These are phyloP conservation scores for Lasioglossum calceatum DNA, from an alignment of 2,888 invertebrate species.

Conservation along the genomic window DNA sequence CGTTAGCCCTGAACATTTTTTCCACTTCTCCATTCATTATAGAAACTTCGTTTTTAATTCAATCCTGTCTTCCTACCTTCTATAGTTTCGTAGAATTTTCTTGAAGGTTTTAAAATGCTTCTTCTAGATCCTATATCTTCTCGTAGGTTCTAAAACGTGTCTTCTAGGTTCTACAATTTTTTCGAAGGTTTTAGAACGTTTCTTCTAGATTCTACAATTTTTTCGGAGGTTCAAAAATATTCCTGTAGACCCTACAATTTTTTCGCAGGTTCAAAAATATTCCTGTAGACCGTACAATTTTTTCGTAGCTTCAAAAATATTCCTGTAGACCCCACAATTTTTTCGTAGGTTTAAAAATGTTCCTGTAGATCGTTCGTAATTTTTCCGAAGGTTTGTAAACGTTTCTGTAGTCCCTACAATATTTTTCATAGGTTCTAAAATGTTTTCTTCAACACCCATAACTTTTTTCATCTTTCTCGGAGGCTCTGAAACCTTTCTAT, in stretches of 20 bases:
- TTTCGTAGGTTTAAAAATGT: not conserved
- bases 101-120: not conserved
- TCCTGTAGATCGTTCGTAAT: not conserved
- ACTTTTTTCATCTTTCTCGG: not conserved
- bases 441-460: not conserved
- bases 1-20: not conserved
- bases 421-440: not conserved
- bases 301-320: not conserved
- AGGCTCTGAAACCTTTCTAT: not conserved
- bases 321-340: not conserved
- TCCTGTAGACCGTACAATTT: not conserved
- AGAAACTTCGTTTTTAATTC: not conserved
- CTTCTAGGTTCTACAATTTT: not conserved
- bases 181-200: too few species aligned
- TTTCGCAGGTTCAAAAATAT: not conserved
- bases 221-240: not conserved
- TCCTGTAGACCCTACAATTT: not conserved
- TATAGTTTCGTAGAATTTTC: too few species aligned
- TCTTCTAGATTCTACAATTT: not conserved
- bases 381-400: not conserved
- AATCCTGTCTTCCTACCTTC: not conserved
- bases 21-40: not conserved
- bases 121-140: not conserved
- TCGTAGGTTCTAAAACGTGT: not conserved
- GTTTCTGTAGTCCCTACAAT: not conserved